These are phyloP conservation scores for Apomyelois bistriatella DNA, from an alignment of 2,888 invertebrate genomes.

Conservation along the genomic window DNA sequence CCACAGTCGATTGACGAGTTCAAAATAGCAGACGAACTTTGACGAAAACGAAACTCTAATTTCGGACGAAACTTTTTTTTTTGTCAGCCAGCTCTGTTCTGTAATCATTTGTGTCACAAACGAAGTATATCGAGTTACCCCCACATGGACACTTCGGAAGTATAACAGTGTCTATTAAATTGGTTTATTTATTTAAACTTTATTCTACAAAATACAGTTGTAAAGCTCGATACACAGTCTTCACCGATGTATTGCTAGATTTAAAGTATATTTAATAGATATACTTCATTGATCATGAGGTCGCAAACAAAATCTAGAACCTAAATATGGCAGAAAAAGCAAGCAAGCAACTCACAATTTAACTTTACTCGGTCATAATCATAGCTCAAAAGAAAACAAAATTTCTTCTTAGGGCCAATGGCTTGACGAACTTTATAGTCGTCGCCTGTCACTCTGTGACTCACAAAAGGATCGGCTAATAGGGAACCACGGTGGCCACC, in stretches of 20 bases:
- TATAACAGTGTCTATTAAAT: not conserved
- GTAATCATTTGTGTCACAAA: constrained; percentile 32
- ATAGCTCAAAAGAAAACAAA: not conserved
- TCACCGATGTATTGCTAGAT: too few relatives aligned
- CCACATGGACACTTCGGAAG: not conserved
- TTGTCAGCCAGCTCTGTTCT: constrained; percentile 23
- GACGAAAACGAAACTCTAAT: constrained; percentile 57
- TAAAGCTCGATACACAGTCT: too few relatives aligned
- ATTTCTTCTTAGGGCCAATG: constrained; percentile 22
- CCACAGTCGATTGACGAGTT: constrained; percentile 55
- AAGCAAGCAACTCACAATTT: too few relatives aligned
- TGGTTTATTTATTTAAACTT: too few relatives aligned
- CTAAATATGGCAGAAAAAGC: too few relatives aligned
- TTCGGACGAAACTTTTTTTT: constrained; percentile 40
- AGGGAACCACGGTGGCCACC: constrained; percentile 40
- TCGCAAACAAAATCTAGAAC: too few relatives aligned
- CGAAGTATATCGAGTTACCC: not conserved
- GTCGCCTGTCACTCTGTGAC: constrained; percentile 30
- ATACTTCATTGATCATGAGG: too few relatives aligned
- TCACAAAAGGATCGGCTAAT: constrained; percentile 37
- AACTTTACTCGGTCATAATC: too few relatives aligned
- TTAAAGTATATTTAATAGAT: too few relatives aligned
- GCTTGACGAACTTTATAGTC: constrained; percentile 27
- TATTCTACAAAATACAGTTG: too few relatives aligned
- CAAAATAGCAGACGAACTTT: constrained; percentile 54